phyloP scores from a whole-genome alignment of 2,888 invertebrate species.

The Sthenelais limicola region DNA sequence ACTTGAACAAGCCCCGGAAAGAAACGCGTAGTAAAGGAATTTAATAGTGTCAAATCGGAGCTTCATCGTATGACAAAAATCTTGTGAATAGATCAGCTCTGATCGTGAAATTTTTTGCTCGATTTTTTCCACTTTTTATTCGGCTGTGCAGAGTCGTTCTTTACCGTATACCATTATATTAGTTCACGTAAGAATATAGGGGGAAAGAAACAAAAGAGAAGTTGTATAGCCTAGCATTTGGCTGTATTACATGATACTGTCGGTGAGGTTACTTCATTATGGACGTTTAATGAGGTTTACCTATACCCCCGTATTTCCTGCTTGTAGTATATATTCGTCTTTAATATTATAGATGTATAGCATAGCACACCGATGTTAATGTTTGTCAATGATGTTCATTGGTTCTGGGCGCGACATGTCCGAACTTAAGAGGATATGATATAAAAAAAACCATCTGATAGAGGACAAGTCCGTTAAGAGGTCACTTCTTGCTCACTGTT shows the following conservation, averaged over 20 bases:
- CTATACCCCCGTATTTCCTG: no score
- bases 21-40: neutral
- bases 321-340: conserved; percentile 36
- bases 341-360: conserved; percentile 33
- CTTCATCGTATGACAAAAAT: conserved; percentile 11
- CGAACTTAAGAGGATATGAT: no score
- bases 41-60: conserved; percentile 10
- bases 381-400: conserved; percentile 35
- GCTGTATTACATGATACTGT: no score
- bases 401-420: no score
- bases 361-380: conserved; percentile 31
- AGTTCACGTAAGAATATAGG: conserved; percentile 23
- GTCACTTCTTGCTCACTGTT: no score
- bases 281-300: no score
- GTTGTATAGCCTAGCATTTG: no score
- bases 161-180: conserved; percentile 30
- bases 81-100: conserved; percentile 36
- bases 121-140: conserved; percentile 21
- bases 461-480: no score
- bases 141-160: conserved; percentile 29
- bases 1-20: conserved; percentile 4
- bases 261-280: no score
- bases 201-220: no score
- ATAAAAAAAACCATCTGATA: no score
- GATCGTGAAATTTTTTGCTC: conserved; percentile 31